Evolutionary conservation across 2,113 vertebrate species (phyloP), one percentile per base, ranked within the genome.

Genomic region (Rousettus leschenaultii): DNA sequence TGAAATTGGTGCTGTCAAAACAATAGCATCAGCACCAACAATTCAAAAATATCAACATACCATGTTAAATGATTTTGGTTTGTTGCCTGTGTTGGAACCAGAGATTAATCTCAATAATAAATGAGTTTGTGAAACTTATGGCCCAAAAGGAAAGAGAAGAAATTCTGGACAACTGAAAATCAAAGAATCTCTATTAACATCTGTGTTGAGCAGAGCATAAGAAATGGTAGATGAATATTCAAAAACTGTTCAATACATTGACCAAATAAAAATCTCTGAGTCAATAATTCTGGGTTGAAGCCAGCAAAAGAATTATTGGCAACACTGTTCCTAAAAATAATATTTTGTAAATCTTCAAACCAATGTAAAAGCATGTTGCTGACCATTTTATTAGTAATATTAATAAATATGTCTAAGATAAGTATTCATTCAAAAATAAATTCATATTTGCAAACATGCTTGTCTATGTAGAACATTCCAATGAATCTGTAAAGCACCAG

Each of bases 161-260:
- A 86, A 94, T 51, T 86, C 61, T 86, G 15, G 21, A 15, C 22
- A 65, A 73, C 5, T 40, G 45, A 91, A 88, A 93, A 59, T 12
- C 51, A 86, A 68, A 95, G 19, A 96, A 89, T 92, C 53, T 95
- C 38, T 85, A 19, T 71, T 53, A 86, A 86, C 16, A 85, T 66
- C n/a, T 84, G 12, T 53, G 7, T 40, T 92, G 55, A 95, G 3
- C 9, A 83, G 13, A 87, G 15, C 24, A 66, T 15, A 94, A 86
- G 19, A 94, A 80, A 89, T 48, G 30, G 21, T 68, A 35, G 40
- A 40, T 94, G 74, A 92, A 38, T 83, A 89, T 22, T 68, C 15
- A 86, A 82, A 92, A 86, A 7, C 13, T 43, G 1, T 40, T 78
- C 38, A 80, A 83, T 30, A 24, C 26, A 40, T 0, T 89, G 6